Conservation (phyloP, 2,888 invertebrate species). For the Eupithecia tripunctaria region DNA sequence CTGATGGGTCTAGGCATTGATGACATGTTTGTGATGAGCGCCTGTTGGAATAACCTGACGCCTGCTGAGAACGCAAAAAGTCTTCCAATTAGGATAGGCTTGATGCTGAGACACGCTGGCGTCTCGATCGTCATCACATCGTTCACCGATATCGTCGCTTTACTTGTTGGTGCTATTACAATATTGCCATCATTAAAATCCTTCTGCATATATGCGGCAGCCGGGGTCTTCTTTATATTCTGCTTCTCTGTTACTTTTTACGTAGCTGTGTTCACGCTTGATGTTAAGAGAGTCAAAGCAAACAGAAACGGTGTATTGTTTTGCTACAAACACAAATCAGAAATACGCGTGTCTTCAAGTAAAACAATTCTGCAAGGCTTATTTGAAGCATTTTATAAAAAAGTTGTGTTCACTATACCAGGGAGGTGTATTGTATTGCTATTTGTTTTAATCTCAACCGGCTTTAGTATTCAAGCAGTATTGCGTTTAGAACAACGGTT, state of each 20-base stretch:
- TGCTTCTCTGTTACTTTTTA: constrained; percentile 92
- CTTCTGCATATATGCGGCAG: constrained; percentile 92
- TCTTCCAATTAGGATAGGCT: constrained; percentile 87
- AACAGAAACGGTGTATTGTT: constrained; percentile 87
- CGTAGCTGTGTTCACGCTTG: constrained; percentile 90
- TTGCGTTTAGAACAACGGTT: constrained; percentile 89
- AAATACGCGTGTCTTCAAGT: constrained; percentile 80
- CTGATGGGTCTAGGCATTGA: constrained; percentile 92
- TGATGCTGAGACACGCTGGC: constrained; percentile 91
- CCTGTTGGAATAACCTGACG: constrained; percentile 88
- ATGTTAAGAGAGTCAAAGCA: constrained; percentile 86
- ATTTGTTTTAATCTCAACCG: constrained; percentile 84
- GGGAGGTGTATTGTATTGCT: constrained; percentile 87
- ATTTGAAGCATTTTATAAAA: constrained; percentile 86
- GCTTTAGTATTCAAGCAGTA: constrained; percentile 86
- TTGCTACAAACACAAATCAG: constrained; percentile 86
- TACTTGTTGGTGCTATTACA: constrained; percentile 91
- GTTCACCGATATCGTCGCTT: constrained; percentile 91
- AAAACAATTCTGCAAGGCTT: constrained; percentile 85
- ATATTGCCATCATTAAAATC: constrained; percentile 92
- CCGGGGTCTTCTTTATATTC: constrained; percentile 90
- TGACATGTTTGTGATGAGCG: constrained; percentile 94
- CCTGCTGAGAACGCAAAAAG: constrained; percentile 79
- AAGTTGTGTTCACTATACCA: constrained; percentile 86
- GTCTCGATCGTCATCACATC: constrained; percentile 94